phyloP scores from a whole-genome alignment of 2,113 vertebrate genomes.

The Microtus montanus region DNA sequence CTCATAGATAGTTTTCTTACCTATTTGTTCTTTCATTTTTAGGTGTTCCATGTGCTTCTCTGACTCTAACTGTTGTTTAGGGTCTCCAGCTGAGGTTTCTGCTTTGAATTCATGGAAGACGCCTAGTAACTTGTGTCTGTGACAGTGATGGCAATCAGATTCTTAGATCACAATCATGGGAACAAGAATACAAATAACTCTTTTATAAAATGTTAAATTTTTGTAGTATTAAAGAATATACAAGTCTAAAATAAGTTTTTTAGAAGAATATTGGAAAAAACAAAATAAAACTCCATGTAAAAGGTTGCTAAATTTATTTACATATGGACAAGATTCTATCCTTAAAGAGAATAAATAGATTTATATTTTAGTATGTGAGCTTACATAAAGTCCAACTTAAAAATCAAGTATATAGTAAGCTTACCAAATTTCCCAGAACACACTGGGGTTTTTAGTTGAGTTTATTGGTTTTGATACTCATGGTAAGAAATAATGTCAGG shows the following conservation, averaged over 20 bases:
- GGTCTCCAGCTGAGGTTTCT: not conserved
- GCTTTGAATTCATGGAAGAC: not conserved
- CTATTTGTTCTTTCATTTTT: not conserved
- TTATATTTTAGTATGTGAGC: not conserved
- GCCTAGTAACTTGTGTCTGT: not conserved
- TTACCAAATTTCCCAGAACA: not conserved
- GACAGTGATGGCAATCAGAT: not conserved
- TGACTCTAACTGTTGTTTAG: conserved; percentile 14
- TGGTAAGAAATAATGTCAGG: not conserved
- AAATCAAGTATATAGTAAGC: not conserved
- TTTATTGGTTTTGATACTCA: not conserved
- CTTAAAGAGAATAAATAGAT: conserved; percentile 17
- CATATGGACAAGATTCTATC: not conserved
- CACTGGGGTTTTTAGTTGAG: not conserved
- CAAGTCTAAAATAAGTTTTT: not conserved
- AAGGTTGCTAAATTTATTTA: conserved; percentile 28
- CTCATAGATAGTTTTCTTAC: conserved; percentile 2
- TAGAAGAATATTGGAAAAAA: conserved; percentile 5
- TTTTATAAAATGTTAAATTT: not conserved
- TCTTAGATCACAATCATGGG: not conserved
- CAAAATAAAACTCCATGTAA: not conserved
- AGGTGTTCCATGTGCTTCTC: not conserved
- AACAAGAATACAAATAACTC: not conserved
- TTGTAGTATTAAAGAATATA: conserved; percentile 1
- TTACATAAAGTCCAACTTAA: not conserved